phyloP scores from a whole-genome alignment of 1,140 invertebrate species.

The Capitella teleta region DNA sequence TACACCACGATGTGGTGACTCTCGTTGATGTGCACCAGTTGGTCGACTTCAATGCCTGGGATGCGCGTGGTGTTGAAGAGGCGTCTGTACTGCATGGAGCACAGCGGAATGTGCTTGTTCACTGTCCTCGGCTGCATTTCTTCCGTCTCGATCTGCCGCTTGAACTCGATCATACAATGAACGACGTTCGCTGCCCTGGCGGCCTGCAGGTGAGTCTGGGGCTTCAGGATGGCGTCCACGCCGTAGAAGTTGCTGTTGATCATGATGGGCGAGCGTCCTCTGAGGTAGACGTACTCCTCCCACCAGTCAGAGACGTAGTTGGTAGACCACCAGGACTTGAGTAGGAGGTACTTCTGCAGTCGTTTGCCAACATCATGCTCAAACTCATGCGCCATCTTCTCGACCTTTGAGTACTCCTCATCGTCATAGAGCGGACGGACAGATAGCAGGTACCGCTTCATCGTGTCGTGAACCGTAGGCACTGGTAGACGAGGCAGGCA shows the following conservation, averaged over 20 bases:
- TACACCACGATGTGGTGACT: constrained; percentile 88
- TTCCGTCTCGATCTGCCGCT: constrained; percentile 80
- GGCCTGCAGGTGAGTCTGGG: constrained; percentile 69
- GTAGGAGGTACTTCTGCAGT: constrained; percentile 79
- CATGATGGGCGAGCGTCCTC: constrained; percentile 87
- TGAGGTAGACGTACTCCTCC: constrained; percentile 97
- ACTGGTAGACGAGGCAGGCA: constrained; percentile 85
- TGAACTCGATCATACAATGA: constrained; percentile 70
- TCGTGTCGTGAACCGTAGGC: constrained; percentile 75
- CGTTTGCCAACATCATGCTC: constrained; percentile 77
- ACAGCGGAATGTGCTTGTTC: constrained; percentile 84
- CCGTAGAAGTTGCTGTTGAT: constrained; percentile 99
- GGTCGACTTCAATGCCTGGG: constrained; percentile 82
- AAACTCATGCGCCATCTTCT: constrained; percentile 77
- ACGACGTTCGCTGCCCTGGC: constrained; percentile 83
- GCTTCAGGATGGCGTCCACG: constrained; percentile 79
- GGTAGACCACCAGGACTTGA: constrained; percentile 73
- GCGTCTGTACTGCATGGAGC: constrained; percentile 95
- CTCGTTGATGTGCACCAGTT: constrained; percentile 62
- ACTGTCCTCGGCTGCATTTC: constrained; percentile 87
- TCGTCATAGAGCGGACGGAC: constrained; percentile 73
- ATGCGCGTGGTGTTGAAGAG: constrained; percentile 92
- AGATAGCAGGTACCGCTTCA: constrained; percentile 76
- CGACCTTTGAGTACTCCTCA: constrained; percentile 68
- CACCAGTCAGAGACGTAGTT: constrained; percentile 90